Base-by-base conservation (phyloP, 2,888 invertebrate species). In the Drosophila percnosoma region DNA sequence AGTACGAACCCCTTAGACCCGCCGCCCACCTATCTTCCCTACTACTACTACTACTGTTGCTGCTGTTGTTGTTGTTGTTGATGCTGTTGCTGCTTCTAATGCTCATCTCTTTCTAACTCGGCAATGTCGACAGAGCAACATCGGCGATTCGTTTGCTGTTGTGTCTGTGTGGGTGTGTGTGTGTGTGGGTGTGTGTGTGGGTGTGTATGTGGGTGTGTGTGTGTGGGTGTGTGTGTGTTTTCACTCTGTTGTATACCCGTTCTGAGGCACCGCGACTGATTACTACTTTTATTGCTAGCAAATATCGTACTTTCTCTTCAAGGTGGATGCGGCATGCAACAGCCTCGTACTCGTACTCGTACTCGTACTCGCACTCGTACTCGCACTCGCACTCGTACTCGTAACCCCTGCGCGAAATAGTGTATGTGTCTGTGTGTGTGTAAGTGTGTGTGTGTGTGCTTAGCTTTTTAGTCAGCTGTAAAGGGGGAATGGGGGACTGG, bases 61-160 rank as follows among this genome's bases (percentile, higher is more conserved):
- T 58, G 59, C 45, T 65, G 65, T 49, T 65, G 60, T 45, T 80
- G 72, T 54, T 67, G 29, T 10, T 63, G 66, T 70, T 69, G 68
- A 62, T 74, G 74, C 68, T 77, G 72, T 73, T 63, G 71, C 62
- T 66, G 69, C 87, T 82, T 91, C 91, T 92, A 92, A 92, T 91
- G 83, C 91, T 90, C 92, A 92, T 92, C 92, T 93, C 93, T 92
- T 92, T 92, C 92, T 92, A 92, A 92, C 91, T 92, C 92, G 91
- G 77, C 42, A 82, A 78, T 70, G 75, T 65, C 68, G 78, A 62
- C 68, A 57, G 72, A 61, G 48, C 58, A 71, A 60, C 49, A 59
- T 71, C 58, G 63, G 63, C 61, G 53, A 34, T 69, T 71, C 84
- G 69, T 49, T 61, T 55, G 66, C 58, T 60, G 53, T 52, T 76